Evolutionary conservation across 2,797 vertebrate genomes (phyloP), one percentile per base, ranked within the genome.

Genomic region (Setipinna tenuifilis): DNA sequence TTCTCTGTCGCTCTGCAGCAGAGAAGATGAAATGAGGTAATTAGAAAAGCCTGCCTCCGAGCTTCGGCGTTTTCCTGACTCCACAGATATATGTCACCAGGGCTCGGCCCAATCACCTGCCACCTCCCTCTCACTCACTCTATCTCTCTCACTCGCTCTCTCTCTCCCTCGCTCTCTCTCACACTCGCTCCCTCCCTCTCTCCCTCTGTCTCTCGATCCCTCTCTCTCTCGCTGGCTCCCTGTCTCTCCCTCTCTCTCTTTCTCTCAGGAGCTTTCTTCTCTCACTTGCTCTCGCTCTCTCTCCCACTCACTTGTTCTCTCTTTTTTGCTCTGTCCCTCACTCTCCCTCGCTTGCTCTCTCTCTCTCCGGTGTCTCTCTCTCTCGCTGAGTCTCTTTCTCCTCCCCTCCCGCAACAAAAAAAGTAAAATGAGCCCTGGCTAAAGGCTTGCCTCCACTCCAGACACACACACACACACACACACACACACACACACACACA

Each of bases 91-190:
- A 90, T 91, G 92, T 92, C 87, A 88, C 88, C 88, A 84, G 54
- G 85, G 86, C 83, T 89, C 84, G 87, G 87, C 87, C 91, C 90
- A 93, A 94, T 93, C 93, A 92, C 92, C 92, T 92, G 89, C 90
- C 90, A 90, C 83, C 89, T 91, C 88, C 89, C 81, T 85, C 87
- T 86, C 88, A 57, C 81, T 78, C 71, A 21, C 71, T 78, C 31
- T 19, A 12, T 78, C 71, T 35, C 68, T 75, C 68, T 19, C 68
- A 16, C 68, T 75, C 28, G 16, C 17, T 44, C 16, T 75, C 28
- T 35, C 68, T 3, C 14, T 41, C 17, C 0, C 68, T 41, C 28
- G 0, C 16, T 41, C 31, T 5, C 65, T 17, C 65, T 12, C 65
- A 21, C 58, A 3, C 0, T 2, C 17, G 2, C 58, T 21, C 16